Conservation (phyloP, 1,140 invertebrate genomes). For the Nephila pilipes region DNA sequence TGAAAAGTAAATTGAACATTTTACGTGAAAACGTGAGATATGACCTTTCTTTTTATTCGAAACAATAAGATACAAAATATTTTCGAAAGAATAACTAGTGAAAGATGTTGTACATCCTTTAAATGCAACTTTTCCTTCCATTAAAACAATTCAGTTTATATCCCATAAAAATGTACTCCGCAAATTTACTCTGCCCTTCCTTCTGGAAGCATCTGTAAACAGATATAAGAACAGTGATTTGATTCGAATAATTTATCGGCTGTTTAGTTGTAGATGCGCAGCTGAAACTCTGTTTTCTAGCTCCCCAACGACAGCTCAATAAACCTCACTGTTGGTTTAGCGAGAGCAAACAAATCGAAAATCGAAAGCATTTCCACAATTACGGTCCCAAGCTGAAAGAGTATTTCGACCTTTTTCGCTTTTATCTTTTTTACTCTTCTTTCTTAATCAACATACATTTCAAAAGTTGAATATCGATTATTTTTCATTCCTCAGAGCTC, state of each 20-base stretch:
- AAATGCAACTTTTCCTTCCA: neutral
- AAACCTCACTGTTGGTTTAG: conserved; percentile 28
- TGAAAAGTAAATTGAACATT: too few relatives aligned
- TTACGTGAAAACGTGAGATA: too few relatives aligned
- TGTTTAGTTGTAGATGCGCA: neutral
- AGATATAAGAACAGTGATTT: neutral
- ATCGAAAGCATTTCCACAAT: conserved; percentile 23
- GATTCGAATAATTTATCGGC: conserved; percentile 19
- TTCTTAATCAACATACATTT: conserved; percentile 22
- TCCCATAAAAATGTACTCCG: conserved; percentile 13
- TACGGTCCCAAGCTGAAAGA: conserved; percentile 14
- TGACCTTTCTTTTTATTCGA: too few relatives aligned
- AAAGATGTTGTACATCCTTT: too few relatives aligned
- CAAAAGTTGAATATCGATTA: conserved; percentile 8
- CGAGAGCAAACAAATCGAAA: conserved; percentile 29
- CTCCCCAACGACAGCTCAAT: conserved; percentile 1
- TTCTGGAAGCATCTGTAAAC: neutral
- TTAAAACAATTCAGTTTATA: neutral
- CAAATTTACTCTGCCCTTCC: neutral
- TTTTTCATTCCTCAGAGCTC: neutral
- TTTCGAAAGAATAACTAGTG: too few relatives aligned
- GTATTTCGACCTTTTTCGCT: neutral
- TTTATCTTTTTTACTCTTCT: neutral
- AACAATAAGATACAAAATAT: too few relatives aligned
- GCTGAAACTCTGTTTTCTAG: neutral